Base-by-base conservation (phyloP, 1,140 invertebrate genomes). In the Calosoma granatense region DNA sequence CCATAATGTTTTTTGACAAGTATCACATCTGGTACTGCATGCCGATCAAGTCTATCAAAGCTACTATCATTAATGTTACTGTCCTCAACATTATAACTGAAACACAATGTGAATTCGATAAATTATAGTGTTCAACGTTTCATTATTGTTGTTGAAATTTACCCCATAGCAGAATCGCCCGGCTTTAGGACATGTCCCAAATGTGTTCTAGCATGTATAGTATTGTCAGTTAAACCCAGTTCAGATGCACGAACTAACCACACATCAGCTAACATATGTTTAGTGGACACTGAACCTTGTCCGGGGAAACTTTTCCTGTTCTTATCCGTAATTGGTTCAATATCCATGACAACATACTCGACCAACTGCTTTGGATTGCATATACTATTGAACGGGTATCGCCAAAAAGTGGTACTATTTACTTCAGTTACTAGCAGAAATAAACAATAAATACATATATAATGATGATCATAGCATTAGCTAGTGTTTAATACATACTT, bases 331-430 rank as follows among this genome's bases (percentile, higher is more conserved):
- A 97, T 85, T 36, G 85, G 74, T 66, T 97, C 93, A 59, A 96
- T 85, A 68, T 98, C 89, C 87, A 99, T 96, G 0, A 99, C 91
- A 64, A 91, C 84, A 68, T 91, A 99, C 72, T 98, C 92, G 1
- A 84, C 83, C 51, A 98, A 73, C 66, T 96, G 90, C 71, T 94
- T 97, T 0, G 91, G 87, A 68, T 90, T 86, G 65, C 89, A 94
- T 51, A 99, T 83, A 36, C 85, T 80, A 26, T 81, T 76, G 69
- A 99, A 98, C 4, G 92, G 88, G 60, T 84, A 71, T 62, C 93
- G 77, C 86, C 92, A 99, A 72, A 86, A 99, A 1, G 82, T 70
- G 3, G 81, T 83, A 12, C 86, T 79, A 64, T 76, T 88, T 2
- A 98, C 66, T 72, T 97, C 94, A 60, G 92, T 90, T 68, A 94